Percentiles rank a stretch among this genome's conserved stretches.
Evolutionary conservation across 2,888 invertebrate species (phyloP).

Genomic region (Rotaria sp.): DNA sequence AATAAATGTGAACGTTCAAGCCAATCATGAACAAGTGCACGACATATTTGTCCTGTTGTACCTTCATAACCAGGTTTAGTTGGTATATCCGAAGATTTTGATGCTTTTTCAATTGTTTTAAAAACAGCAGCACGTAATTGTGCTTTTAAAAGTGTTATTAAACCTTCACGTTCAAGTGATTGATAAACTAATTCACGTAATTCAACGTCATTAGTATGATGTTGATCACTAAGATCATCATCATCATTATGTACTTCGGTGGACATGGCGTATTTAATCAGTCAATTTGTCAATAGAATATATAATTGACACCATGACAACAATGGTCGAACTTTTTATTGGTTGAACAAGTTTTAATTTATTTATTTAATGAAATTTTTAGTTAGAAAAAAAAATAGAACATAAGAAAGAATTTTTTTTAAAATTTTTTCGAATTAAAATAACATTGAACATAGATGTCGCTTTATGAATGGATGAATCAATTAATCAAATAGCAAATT

Average conservation of each 20-base stretch:
- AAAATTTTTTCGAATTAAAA: too few species aligned
- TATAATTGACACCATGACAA: background rate
- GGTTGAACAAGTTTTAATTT: background rate
- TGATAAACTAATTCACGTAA: slow-evolving; percentile 37
- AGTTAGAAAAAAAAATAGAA: too few species aligned
- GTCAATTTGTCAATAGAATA: background rate
- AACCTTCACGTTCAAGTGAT: slow-evolving; percentile 35
- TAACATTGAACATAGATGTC: background rate
- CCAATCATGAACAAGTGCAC: slow-evolving; percentile 7
- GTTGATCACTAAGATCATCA: background rate
- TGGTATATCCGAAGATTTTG: background rate
- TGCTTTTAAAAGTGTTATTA: slow-evolving; percentile 36
- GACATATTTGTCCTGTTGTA: background rate
- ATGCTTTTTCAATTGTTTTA: slow-evolving; percentile 33
- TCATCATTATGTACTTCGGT: background rate
- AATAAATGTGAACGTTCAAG: background rate
- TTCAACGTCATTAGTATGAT: slow-evolving; percentile 33
- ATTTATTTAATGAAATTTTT: background rate
- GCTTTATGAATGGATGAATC: background rate
- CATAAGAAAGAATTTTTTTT: too few species aligned
- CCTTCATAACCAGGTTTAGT: background rate
- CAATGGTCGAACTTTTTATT: background rate
- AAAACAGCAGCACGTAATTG: slow-evolving; percentile 37
- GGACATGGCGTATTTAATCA: background rate
- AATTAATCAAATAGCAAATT: background rate